Evolutionary conservation across 1,140 invertebrate species (phyloP), one percentile per base, ranked within the genome.

Genomic region (Drosophila tani): DNA sequence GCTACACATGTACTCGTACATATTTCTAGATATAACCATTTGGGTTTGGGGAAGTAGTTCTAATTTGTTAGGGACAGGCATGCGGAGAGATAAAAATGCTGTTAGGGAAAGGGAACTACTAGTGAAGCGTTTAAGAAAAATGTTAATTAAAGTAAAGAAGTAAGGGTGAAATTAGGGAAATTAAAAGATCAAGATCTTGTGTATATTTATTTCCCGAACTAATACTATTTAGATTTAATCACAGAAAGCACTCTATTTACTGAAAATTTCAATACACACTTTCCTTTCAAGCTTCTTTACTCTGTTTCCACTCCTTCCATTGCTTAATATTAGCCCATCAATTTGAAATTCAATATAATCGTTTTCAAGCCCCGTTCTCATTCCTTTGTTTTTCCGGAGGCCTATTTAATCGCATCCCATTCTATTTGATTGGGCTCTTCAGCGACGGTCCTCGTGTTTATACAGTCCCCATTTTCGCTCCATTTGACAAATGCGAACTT

Each of bases 401-500:
- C 45, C 46, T 29, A 71, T 17, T 35, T 58, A 70, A 59, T 71
- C 27, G n/a, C 45, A 38, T 50, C 38, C 27, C 38, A 24, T 57
- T 49, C 67, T 29, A 50, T 71, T 59, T 29, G 29, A 41, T 43
- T 49, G 51, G 69, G 38, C 69, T 38, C 49, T 46, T 68, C n/a
- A 68, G n/a, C 32, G 11, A 17, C 7, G 67, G 49, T 12, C 15
- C 49, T 17, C 21, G 32, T 59, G 69, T 73, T 58, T 59, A 59
- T 59, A 35, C 29, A 73, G 45, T 70, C 21, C 67, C 67, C 19
- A 21, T 45, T 75, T 76, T 51, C 71, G 49, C 29, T 66, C 73
- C 46, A 75, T 76, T 66, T 66, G 62, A 75, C 74, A 75, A 76
- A 75, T 76, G 73, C 32, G 71, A 65, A 66, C 74, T 58, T 53